phyloP scores from a whole-genome alignment of 2,888 invertebrate genomes.

The Pherbina coryleti region DNA sequence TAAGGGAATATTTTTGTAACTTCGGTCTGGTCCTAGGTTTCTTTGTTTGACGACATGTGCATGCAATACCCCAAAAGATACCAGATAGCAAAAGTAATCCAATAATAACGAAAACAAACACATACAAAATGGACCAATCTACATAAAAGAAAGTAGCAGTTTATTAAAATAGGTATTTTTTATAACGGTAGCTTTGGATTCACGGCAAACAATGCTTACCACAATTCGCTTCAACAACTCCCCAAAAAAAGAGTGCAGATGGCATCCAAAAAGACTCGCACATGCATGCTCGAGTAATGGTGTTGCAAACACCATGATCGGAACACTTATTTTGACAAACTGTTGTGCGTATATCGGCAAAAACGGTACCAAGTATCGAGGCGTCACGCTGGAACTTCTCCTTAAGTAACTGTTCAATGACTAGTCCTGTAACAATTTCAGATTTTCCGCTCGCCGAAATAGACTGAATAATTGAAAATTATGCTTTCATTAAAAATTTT shows the following conservation, averaged over 20 bases:
- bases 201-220: constrained; percentile 71
- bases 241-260: constrained; percentile 78
- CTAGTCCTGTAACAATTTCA: constrained; percentile 72
- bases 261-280: constrained; percentile 99
- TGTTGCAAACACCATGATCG: constrained; percentile 90
- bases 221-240: constrained; percentile 82
- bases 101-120: constrained; percentile 80
- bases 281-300: constrained; percentile 84
- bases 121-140: constrained; percentile 96
- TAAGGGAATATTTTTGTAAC: constrained; percentile 79
- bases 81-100: constrained; percentile 75
- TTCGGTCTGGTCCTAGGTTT: constrained; percentile 72
- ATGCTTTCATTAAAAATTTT: neutral
- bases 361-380: constrained; percentile 78
- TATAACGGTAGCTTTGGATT: neutral
- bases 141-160: constrained; percentile 42
- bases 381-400: constrained; percentile 79
- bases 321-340: constrained; percentile 95
- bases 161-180: neutral
- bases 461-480: neutral
- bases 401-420: constrained; percentile 77
- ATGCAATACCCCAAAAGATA: constrained; percentile 76
- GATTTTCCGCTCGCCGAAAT: constrained; percentile 48
- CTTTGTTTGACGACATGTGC: constrained; percentile 73
- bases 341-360: constrained; percentile 83